Base-by-base conservation (phyloP, 2,797 vertebrate species). In the Crenuchus spilurus region DNA sequence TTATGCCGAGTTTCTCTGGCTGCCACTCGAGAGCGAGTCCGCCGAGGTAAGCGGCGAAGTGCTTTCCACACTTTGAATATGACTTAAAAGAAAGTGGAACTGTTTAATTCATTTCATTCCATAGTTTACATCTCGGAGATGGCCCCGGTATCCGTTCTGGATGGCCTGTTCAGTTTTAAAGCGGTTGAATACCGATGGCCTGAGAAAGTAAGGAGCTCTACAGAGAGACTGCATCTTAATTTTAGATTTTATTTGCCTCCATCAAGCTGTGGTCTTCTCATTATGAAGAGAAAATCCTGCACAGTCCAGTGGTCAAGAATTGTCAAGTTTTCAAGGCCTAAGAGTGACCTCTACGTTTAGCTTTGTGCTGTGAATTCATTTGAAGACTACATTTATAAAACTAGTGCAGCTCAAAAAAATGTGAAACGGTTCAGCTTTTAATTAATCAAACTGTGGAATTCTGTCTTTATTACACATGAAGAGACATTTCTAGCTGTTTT, bases 1-100 rank as follows among this genome's bases (percentile, higher is more conserved):
- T 65, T 65, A 65, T 41, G 88, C 87, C 87, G 14, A 33, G 54
- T 87, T 87, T 87, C 87, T 86, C 85, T 89, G 87, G 70, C 80
- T 62, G 84, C 79, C 90, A 85, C 90, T 83, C 77, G 87, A 91
- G 88, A 89, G 82, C 30, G 35, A 13, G 26, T 49, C 31, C 33
- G 31, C 13, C 28, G 58, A 14, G 33, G 18, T 18, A 60, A 62
- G 46, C 26, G 14, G 22, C n/a, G 49, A 48, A 64, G 26, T 39
- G 33, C 22, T 48, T 65, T 48, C 62, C 16, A 20, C 61, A 46
- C 42, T 63, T 7, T n/a, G 13, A 51, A 63, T 62, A 26, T 42
- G 22, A 41, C 22, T 51, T 30, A 64, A 75, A 76, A 57, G 31
- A 65, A 65, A 57, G 31, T 71, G 41, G 26, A 58, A 49, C 41